A percentile compares a stretch with the other conserved stretches of the same genome.
Conservation (phyloP, 1,140 invertebrate species). For the Nomia melanderi region DNA sequence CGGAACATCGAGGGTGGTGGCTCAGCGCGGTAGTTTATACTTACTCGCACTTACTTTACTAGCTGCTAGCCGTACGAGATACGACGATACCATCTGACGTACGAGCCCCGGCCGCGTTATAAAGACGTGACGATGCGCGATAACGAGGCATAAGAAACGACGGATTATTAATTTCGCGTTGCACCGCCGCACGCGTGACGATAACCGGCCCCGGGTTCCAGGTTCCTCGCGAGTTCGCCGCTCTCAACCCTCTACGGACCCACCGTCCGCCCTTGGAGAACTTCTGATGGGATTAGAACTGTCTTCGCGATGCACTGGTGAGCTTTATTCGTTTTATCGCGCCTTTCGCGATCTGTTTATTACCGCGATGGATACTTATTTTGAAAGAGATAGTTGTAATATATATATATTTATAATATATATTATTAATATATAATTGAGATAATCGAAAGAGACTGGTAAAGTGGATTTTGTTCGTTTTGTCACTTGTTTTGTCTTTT, state of each 20-base stretch:
- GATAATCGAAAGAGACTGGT: too few relatives aligned
- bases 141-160: conserved; percentile 65
- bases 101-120: conserved; percentile 64
- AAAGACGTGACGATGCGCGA: conserved; percentile 70
- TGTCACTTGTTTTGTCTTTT: too few relatives aligned
- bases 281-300: neutral
- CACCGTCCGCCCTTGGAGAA: too few relatives aligned
- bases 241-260: too few relatives aligned
- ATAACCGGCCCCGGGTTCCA: conserved; percentile 17
- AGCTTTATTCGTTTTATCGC: neutral
- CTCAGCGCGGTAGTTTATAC: conserved; percentile 67
- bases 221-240: too few relatives aligned
- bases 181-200: conserved; percentile 41
- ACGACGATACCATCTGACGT: conserved; percentile 69
- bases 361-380: too few relatives aligned
- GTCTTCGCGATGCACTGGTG: neutral
- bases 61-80: conserved; percentile 69
- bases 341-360: neutral
- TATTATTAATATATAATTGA: too few relatives aligned
- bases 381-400: too few relatives aligned
- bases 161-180: conserved; percentile 68
- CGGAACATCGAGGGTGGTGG: conserved; percentile 72
- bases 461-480: too few relatives aligned
- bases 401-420: too few relatives aligned
- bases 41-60: conserved; percentile 70